Percentiles rank a stretch among this genome's conserved stretches.
These are phyloP conservation scores for Corythoichthys haematopterus DNA, from an alignment of 2,113 vertebrate genomes.

Conservation along the genomic window DNA sequence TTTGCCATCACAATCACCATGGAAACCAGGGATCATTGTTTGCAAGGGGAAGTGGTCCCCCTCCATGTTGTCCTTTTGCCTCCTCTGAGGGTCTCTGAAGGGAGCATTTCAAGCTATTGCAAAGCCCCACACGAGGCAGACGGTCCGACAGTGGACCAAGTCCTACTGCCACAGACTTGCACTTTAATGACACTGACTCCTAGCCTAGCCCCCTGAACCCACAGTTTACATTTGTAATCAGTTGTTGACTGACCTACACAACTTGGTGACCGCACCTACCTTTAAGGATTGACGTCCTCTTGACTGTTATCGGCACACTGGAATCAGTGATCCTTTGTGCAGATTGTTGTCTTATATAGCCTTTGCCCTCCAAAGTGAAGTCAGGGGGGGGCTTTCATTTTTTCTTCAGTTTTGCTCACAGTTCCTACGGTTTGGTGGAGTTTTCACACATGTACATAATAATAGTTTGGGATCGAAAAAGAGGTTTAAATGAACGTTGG, in stretches of 20 bases:
- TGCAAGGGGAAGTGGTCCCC: conserved; percentile 45
- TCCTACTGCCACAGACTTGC: conserved; percentile 79
- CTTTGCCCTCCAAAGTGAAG: conserved; percentile 57
- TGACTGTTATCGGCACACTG: conserved; percentile 72
- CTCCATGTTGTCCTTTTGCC: background rate
- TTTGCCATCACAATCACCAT: conserved; percentile 64
- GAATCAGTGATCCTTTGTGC: conserved; percentile 69
- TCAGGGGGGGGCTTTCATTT: conserved; percentile 51
- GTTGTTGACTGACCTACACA: conserved; percentile 67
- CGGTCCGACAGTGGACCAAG: conserved; percentile 54
- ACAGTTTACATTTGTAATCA: conserved; percentile 75
- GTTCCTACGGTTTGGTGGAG: conserved; percentile 54
- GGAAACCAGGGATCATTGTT: conserved; percentile 51
- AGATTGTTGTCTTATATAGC: conserved; percentile 69
- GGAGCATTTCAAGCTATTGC: conserved; percentile 64
- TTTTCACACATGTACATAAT: conserved; percentile 56
- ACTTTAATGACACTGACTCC: conserved; percentile 77
- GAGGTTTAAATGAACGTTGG: conserved; percentile 19
- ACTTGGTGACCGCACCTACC: conserved; percentile 78
- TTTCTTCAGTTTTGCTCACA: conserved; percentile 55
- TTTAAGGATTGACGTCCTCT: conserved; percentile 75
- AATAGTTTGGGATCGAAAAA: conserved; percentile 23
- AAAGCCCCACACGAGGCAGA: conserved; percentile 54
- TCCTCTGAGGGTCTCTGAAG: conserved; percentile 5
- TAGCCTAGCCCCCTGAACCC: conserved; percentile 64